Evolutionary conservation across 2,888 invertebrate genomes (phyloP), one percentile per base, ranked within the genome.

Genomic region (Melanchra persicariae): DNA sequence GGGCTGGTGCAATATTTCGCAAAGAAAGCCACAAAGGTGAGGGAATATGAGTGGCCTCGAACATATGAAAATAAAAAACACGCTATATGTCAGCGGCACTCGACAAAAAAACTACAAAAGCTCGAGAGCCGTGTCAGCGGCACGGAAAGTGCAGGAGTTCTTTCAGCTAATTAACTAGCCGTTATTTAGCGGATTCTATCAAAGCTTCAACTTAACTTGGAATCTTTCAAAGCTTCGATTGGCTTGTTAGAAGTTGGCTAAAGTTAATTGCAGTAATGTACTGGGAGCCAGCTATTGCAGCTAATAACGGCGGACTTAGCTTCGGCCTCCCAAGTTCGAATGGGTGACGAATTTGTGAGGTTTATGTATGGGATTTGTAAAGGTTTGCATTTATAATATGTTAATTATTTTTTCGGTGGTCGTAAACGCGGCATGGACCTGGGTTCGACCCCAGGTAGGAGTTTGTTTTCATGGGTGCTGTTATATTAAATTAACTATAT

Each of bases 221-320:
- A 19, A 63, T 17, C 63, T 54, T 62, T 15, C 19, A 22, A n/a
- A 22, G 37, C 52, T 54, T 47, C 22, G 26, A 24, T 62, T 40
- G 60, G 26, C 45, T 9, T 26, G 12, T 45, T 30, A 22, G 24
- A 55, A 69, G 45, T 15, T 10, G 17, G 19, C 9, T 52, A 8
- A 61, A 52, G 72, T 45, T n/a, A 10, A 45, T 26, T 30, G 52
- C 52, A 37, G 26, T 70, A 19, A 49, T 47, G 24, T n/a, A 49
- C 37, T 47, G 22, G 59, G 10, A 24, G n/a, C 15, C 9, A 58
- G 22, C 10, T 49, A 58, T 67, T 52, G 52, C 43, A 47, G 15
- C 24, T 60, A 45, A 60, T 70, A 60, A 45, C 26, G 37, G 10
- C 7, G 37, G 70, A 60, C 37, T 34, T 54, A 70, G 60, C 0